These are phyloP conservation scores for Nomada fucata DNA, from an alignment of 2,888 invertebrate species.

Conservation along the genomic window DNA sequence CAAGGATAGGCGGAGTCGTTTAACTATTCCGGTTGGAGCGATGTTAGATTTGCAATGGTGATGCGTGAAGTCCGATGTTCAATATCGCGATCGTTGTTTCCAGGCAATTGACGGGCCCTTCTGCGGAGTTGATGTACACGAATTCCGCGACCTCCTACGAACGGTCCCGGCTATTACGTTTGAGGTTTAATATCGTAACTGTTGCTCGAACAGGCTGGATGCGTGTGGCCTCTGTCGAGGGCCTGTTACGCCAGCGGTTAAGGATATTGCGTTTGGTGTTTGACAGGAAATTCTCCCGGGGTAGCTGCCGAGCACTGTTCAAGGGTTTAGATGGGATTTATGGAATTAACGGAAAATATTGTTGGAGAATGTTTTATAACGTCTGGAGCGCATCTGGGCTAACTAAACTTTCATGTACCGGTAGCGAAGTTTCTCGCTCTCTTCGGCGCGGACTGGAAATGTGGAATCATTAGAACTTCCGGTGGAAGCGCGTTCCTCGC, in stretches of 20 bases:
- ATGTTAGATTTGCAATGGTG: background rate
- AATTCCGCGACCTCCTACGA: background rate
- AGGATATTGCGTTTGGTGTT: conserved; percentile 1
- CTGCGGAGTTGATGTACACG: background rate
- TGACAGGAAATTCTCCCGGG: background rate
- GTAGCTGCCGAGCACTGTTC: background rate
- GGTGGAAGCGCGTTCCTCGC: conserved; percentile 5
- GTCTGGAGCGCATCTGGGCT: too few species aligned
- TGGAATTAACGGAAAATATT: background rate
- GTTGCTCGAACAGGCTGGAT: background rate
- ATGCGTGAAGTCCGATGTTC: background rate
- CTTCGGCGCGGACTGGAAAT: background rate
- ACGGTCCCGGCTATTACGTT: background rate
- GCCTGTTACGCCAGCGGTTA: background rate
- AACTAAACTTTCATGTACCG: background rate
- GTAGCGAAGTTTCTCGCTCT: background rate
- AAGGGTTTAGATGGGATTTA: background rate
- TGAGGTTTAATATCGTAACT: background rate
- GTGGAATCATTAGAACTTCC: conserved; percentile 21
- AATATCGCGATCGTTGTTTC: background rate
- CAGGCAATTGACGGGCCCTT: background rate
- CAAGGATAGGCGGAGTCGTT: conserved; percentile 33
- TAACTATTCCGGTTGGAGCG: conserved; percentile 4
- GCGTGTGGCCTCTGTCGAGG: background rate
- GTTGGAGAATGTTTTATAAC: background rate